Base-by-base conservation (phyloP, 2,888 invertebrate genomes). In the Ptychoptera albimana region DNA sequence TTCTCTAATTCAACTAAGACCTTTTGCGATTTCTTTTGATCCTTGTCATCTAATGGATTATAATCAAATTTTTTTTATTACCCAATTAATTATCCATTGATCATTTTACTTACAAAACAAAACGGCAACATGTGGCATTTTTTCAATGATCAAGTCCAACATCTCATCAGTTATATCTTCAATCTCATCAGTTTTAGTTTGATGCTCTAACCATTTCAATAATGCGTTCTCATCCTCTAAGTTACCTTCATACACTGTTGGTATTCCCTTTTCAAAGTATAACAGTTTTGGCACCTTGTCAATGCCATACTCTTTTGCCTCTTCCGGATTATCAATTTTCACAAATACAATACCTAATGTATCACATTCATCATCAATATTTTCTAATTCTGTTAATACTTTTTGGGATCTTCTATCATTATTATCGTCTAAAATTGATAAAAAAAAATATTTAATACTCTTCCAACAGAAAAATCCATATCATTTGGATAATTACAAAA, bases 91-190 rank as follows among this genome's bases (percentile, higher is more conserved):
- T 45, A 60, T n/a, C n/a, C n/a, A n/a, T 23, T 46, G 30, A 38
- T 10, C 43, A 23, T 37, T 43, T 31, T 37, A 52, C 83, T 82
- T 74, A 89, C 91, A 91, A 70, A 91, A 92, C 54, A 92, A 69
- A 44, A 88, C 91, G 41, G 89, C 91, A 51, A 92, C 86, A 60
- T 84, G 80, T 8, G 79, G 80, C 79, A 86, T 84, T 69, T 85
- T 86, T 48, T 80, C 81, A 53, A 92, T 82, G 52, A 92, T 79
- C 59, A 87, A 73, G 60, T 89, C 89, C 50, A 92, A 70, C 88
- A 92, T 89, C 71, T 92, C 89, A 62, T 91, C 88, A 13, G 89
- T 92, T 45, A 92, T 82, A 58, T 92, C 91, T 68, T 92, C 91
- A 54, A 92, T 92, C 69, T 91, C 87, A 62, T 92, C 91, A 54